Base-by-base conservation (phyloP, 2,797 vertebrate species). In the Setipinna tenuifilis region DNA sequence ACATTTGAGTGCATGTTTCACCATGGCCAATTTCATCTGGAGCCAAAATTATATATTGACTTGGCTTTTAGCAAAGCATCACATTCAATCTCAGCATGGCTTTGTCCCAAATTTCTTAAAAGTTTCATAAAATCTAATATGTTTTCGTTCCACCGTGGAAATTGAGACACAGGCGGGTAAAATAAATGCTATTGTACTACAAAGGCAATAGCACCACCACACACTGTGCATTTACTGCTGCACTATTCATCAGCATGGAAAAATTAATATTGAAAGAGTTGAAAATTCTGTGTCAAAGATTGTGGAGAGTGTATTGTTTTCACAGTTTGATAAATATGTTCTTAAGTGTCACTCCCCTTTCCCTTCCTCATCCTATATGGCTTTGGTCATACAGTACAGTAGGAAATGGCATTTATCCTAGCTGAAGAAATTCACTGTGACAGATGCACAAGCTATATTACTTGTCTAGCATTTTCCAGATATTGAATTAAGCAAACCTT, bases 81-180 rank as follows among this genome's bases (percentile, higher is more conserved):
- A 71, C 28, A 35, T 71, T 71, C 65, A 75, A 25, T 78, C 35
- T 78, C 35, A 41, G 71, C 71, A 41, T 78, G 71, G 35, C 71
- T 44, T 17, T 78, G 2, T 44, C 35, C 35, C 71, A 78, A 78
- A 78, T 41, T 19, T 44, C 71, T 78, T 44, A 35, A 41, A 78
- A 78, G 17, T 78, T 44, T 78, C 71, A 78, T 78, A 35, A 44
- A 31, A 31, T 44, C 31, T 78, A 44, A 78, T 21, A 78, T 44
- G 35, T n/a, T 41, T 78, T 44, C 44, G 71, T 44, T 41, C 35
- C 65, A 71, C 28, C 31, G 28, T n/a, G 31, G 14, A 28, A 68
- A 16, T 31, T 54, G 50, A 54, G 50, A 54, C 50, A 54, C 50
- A 54, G 62, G 62, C 11, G 12, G 10, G 7, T 1, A 6, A 62